These are phyloP conservation scores for Rhabdomys dilectus DNA, from an alignment of 2,113 vertebrate species.

Conservation along the genomic window DNA sequence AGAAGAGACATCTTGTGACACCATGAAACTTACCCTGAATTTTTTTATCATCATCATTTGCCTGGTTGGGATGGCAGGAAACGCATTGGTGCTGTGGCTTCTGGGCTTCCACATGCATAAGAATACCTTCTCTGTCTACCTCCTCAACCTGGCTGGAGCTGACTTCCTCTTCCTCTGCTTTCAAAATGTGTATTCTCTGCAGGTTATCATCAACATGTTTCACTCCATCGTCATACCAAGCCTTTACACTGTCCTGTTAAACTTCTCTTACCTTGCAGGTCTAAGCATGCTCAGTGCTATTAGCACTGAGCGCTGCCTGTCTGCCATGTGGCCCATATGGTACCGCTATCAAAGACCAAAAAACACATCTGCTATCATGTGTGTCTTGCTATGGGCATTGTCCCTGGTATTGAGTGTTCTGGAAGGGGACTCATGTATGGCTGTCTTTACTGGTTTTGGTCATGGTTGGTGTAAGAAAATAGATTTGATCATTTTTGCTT, in stretches of 20 bases:
- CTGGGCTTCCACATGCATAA: neutral
- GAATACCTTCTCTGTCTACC: neutral
- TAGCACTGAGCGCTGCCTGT: neutral
- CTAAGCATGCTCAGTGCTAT: neutral
- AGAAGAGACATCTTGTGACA: accelerated
- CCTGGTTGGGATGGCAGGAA: neutral
- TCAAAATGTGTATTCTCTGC: accelerated
- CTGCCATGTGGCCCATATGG: neutral
- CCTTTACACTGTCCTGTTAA: neutral
- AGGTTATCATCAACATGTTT: accelerated
- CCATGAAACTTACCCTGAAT: too few relatives aligned
- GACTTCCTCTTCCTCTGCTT: constrained; percentile 13
- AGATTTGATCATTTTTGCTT: neutral
- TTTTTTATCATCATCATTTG: neutral
- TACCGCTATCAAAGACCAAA: neutral
- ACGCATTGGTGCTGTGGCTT: neutral
- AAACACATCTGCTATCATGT: neutral
- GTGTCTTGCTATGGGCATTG: neutral
- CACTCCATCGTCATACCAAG: accelerated
- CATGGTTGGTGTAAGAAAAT: accelerated
- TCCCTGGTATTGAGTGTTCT: constrained; percentile 7
- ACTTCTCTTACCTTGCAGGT: neutral
- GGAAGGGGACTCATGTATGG: neutral
- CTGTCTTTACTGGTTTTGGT: accelerated
- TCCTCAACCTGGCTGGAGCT: neutral